Evolutionary conservation across 2,113 vertebrate species (phyloP), one percentile per base, ranked within the genome.

Genomic region (Gopherus evgoodei): DNA sequence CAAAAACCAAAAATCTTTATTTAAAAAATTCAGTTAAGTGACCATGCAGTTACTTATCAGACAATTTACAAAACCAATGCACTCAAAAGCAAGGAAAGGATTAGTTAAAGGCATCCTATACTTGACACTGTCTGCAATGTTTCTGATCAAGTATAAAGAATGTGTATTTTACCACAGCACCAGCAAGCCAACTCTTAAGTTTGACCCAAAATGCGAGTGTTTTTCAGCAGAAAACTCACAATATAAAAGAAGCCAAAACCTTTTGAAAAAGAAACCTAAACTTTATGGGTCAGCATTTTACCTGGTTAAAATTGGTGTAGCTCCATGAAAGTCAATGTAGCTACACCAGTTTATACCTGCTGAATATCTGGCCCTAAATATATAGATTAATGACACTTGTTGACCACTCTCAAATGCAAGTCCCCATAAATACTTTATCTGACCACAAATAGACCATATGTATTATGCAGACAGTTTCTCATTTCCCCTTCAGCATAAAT

Each of bases 1-100:
- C 42, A 90, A 94, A 92, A 85, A 38, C 27, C 11, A 14, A 87
- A 93, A 90, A 84, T 87, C 82, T 85, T 4, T 27, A 85, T 27
- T 87, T 90, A 59, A 54, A 85, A 89, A 24, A 1, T 42, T 16
- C 69, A 31, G 27, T 81, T 31, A 79, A 91, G 21, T 31, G 24
- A 86, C 50, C 31, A 38, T 38, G 31, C n/a, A 13, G 4, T 21
- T 47, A 5, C 54, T 93, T 47, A 78, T 8, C 85, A 78, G 83
- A 44, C 22, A 9, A 22, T 69, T 89, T 95, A 8, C 27, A 81
- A 54, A 4, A 24, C 31, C 16, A 62, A 10, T 93, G 89, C n/a
- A 62, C 13, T 50, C 5, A 50, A 50, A 50, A 75, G 42, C 24
- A 59, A 90, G 88, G 2, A 80, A 83, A n/a, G 8, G 29, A 49